Conservation (phyloP, 2,888 invertebrate species). For the Chaetoderma sp. region DNA sequence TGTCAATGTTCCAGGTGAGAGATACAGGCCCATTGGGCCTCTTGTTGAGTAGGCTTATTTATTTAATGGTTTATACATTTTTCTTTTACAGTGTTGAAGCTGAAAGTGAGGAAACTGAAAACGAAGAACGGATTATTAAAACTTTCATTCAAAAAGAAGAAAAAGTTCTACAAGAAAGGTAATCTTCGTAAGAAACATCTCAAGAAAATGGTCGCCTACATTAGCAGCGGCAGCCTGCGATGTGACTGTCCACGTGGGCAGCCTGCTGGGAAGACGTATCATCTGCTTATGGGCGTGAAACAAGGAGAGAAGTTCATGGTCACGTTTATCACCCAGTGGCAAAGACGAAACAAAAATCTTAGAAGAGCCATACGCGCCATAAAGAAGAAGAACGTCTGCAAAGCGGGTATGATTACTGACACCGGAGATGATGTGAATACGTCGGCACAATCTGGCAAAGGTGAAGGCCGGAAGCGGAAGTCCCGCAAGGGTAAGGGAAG, state of each 20-base stretch:
- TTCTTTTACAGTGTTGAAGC: slow-evolving; percentile 15
- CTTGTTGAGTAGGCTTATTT: too few relatives aligned
- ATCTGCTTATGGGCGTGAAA: slow-evolving; percentile 42
- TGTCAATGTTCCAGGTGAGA: too few relatives aligned
- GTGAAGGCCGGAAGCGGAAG: not conserved
- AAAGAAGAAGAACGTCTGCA: slow-evolving; percentile 41
- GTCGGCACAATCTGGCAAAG: not conserved
- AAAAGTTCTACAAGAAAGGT: slow-evolving; percentile 36
- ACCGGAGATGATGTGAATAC: not conserved
- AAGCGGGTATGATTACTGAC: too few relatives aligned
- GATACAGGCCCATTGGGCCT: too few relatives aligned
- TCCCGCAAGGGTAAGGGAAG: too few relatives aligned
- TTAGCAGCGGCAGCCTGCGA: slow-evolving; percentile 27
- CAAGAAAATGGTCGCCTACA: slow-evolving; percentile 31
- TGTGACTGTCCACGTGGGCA: slow-evolving; percentile 39
- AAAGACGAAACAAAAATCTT: slow-evolving; percentile 35
- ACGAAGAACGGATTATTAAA: slow-evolving; percentile 21
- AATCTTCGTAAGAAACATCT: slow-evolving; percentile 29
- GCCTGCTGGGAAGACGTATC: slow-evolving; percentile 21
- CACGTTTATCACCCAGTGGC: slow-evolving; percentile 36
- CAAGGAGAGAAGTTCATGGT: slow-evolving; percentile 31
- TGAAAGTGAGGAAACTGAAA: not conserved
- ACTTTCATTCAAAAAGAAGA: slow-evolving; percentile 38
- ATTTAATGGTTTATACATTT: not conserved
- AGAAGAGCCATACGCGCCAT: slow-evolving; percentile 40